Base-by-base conservation (phyloP, 2,888 invertebrate genomes). In the Eubasilissa splendida region DNA sequence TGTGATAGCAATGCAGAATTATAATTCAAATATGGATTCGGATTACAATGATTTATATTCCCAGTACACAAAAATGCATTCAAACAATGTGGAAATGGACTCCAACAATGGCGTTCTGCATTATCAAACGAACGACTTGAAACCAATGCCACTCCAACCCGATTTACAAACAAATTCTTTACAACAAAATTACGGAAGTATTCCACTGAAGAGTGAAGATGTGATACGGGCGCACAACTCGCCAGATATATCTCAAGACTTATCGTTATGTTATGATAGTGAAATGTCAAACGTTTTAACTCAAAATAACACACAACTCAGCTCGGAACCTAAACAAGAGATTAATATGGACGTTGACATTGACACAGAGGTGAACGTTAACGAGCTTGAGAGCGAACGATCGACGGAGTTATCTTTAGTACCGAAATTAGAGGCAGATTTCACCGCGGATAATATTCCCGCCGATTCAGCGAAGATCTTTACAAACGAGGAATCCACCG, bases 11-110 rank as follows among this genome's bases (percentile, higher is more conserved):
- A 81, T 76, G 79, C 79, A 81, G 71, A 78, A 78, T 74, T 81
- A 76, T 79, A 79, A 76, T 71, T 53, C 77, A 58, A 80, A 76
- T 65, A 80, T 82, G 80, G 80, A 82, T 53, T 76, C 82, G n/a
- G 80, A 82, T 14, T 80, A 80, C 60, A 77, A 77, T 53, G 80
- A 80, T 75, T 52, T 80, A 53, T 77, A 76, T 70, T 73, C 76
- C 56, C 77, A 77, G 74, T 82, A 82, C 73, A 71, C 79, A 12
- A 80, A 82, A 75, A 68, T 82, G 77, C 76, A 79, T 58, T 66
- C 80, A 9, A 80, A 82, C 63, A 79, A 65, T 54, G 79, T 79
- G n/a, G 76, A 82, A 63, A 60, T 82, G 80, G 82, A 82, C 68
- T 10, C 79, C 8, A 77, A 68, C 54, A 63, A 66, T 58, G 75